Evolutionary conservation across 2,888 invertebrate genomes (phyloP), one percentile per base, ranked within the genome.

Genomic region (Pristionchus japonicus): DNA sequence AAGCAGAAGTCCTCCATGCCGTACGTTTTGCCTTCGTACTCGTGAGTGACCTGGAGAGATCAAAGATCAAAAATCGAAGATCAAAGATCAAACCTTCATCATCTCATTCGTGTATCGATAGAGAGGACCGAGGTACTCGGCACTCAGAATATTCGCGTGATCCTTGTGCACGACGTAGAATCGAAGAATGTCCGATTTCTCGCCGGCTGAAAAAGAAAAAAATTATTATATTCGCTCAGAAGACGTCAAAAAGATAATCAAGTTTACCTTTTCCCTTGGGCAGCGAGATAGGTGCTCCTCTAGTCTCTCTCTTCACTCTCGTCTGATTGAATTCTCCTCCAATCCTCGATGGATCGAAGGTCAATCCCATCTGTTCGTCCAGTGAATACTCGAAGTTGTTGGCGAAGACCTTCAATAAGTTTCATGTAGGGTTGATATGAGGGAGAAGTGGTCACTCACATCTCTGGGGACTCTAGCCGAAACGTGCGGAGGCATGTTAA

Each of bases 151-250:
- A 88, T 94, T 94, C 43, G 93, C 92, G 80, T 93, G 93, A 37
- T 92, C 89, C 37, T 92, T 91, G 88, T 94, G 93, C 3, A 94
- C 93, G 37, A 94, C 93, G 88, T 94, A 94, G 90, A 94, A 94
- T 2, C 94, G 93, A 27, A 94, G 91, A 87, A 94, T 93, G 86
- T 94, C 94, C 47, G 89, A 90, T 90, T 94, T 92, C 77, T 89
- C 88, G 31, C 90, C 89, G 34, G 90, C 92, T 92, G 89, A 90
- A 27, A 61, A n/a, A n/a, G n/a, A n/a, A n/a, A 67, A 70, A 34
- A 37, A 31, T 11, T 37, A 13, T 3, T 1, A 20, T 52, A 20
- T 47, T 6, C 6, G 13, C 6, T 11, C 47, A 47, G 47, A 47
- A 47, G 13, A 47, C 47, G 27, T 31, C 15, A 4, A 70, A 34